Percentiles rank a stretch among this genome's conserved stretches.
These are phyloP conservation scores for Pagetopsis macropterus DNA, from an alignment of 2,797 vertebrate species.

Conservation along the genomic window DNA sequence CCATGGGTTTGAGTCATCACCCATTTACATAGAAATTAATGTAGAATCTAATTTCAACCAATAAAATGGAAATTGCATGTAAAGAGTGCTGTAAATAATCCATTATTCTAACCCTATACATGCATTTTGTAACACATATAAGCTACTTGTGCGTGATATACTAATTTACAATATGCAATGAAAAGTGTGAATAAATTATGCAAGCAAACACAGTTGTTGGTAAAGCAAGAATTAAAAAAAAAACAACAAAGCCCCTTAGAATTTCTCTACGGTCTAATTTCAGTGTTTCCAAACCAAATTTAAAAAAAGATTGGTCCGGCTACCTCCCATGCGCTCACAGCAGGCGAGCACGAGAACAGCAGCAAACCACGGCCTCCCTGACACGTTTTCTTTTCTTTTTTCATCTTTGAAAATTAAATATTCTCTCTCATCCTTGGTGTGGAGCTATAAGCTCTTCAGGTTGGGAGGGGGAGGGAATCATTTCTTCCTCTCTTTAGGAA, in stretches of 20 bases:
- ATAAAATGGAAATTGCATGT: conserved; percentile 10
- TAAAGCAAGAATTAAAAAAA: conserved; percentile 37
- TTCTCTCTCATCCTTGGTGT: conserved; percentile 78
- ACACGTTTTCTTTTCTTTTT: conserved; percentile 45
- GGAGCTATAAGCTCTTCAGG: conserved; percentile 75
- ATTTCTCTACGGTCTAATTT: conserved; percentile 50
- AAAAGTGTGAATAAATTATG: conserved; percentile 51
- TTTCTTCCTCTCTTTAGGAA: conserved; percentile 71
- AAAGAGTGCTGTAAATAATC: conserved; percentile 19
- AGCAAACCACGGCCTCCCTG: conserved; percentile 58
- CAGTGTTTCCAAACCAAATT: conserved; percentile 62
- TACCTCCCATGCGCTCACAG: conserved; percentile 59
- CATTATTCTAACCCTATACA: neutral
- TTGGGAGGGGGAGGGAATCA: conserved; percentile 28
- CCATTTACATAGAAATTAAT: conserved; percentile 10
- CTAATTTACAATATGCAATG: conserved; percentile 4
- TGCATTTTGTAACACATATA: conserved; percentile 7
- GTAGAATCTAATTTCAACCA: conserved; percentile 2
- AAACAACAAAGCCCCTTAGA: conserved; percentile 41
- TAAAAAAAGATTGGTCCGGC: conserved; percentile 47
- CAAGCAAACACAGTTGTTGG: conserved; percentile 63
- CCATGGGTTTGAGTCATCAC: conserved; percentile 26
- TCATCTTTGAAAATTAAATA: conserved; percentile 78
- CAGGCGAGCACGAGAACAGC: conserved; percentile 42
- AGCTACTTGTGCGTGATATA: neutral